phyloP scores from a whole-genome alignment of 2,797 vertebrate species.

The Diplodus puntazzo region DNA sequence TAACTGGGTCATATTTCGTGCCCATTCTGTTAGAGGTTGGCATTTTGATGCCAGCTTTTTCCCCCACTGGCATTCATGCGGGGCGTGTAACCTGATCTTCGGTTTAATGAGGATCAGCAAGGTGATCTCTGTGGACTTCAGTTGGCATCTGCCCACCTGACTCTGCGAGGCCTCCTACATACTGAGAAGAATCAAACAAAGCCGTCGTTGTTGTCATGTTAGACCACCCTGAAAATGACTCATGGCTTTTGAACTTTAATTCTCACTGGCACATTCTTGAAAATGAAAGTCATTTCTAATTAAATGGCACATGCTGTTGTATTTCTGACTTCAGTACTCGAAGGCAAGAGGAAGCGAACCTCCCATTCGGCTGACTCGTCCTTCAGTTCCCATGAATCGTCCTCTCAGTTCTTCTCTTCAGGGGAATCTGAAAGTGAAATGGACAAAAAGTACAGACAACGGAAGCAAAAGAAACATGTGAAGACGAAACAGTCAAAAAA shows the following conservation, averaged over 20 bases:
- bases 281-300: conserved; percentile 1
- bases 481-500: conserved; percentile 90
- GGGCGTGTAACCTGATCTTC: conserved; percentile 65
- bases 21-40: conserved; percentile 48
- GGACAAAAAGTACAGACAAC: conserved; percentile 78
- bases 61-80: conserved; percentile 40
- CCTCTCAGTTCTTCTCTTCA: conserved; percentile 82
- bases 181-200: conserved; percentile 38
- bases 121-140: conserved; percentile 60
- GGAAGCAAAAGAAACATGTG: conserved; percentile 85
- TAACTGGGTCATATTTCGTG: conserved; percentile 55
- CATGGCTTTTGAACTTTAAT: conserved; percentile 30
- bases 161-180: conserved; percentile 47
- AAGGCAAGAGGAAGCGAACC: conserved; percentile 89
- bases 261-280: not conserved
- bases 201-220: conserved; percentile 39
- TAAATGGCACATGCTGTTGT: conserved; percentile 7
- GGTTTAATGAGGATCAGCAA: conserved; percentile 66
- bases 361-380: conserved; percentile 87
- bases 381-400: conserved; percentile 84
- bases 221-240: conserved; percentile 38
- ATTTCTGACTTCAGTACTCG: conserved; percentile 83
- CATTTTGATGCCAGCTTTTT: conserved; percentile 50
- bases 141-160: conserved; percentile 54
- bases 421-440: conserved; percentile 88